Evolutionary conservation across 1,140 invertebrate species (phyloP).

Genomic region (Philopotamus ludificatus): DNA sequence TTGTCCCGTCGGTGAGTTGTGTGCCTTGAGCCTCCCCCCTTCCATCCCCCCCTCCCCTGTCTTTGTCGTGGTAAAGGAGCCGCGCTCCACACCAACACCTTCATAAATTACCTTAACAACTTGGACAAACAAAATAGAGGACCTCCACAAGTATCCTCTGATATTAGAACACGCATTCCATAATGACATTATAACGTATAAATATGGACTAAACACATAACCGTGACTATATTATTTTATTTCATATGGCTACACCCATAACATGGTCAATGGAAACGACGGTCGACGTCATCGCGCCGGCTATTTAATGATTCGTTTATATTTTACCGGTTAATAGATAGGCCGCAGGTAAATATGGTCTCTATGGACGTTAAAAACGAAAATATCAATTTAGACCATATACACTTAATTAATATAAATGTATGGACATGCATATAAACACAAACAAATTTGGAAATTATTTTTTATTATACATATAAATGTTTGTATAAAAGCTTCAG

Average conservation of each 20-base stretch:
- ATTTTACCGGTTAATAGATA: too few species aligned
- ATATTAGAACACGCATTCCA: neutral
- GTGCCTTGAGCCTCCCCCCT: too few species aligned
- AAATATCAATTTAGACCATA: too few species aligned
- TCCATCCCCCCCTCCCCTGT: neutral
- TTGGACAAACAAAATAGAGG: slow-evolving; percentile 8
- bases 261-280: too few species aligned
- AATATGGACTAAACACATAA: neutral
- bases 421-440: too few species aligned
- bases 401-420: too few species aligned
- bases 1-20: neutral
- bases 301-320: too few species aligned
- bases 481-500: too few species aligned
- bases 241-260: neutral
- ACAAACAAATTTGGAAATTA: too few species aligned
- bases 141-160: neutral
- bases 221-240: neutral
- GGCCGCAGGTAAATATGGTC: too few species aligned
- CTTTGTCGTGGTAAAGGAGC: neutral
- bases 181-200: neutral
- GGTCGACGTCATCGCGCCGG: neutral
- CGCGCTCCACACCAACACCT: neutral
- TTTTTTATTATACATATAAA: too few species aligned
- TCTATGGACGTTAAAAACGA: too few species aligned
- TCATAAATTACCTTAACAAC: slow-evolving; percentile 5